Evolutionary conservation across 2,113 vertebrate species (phyloP).

Genomic region (Cyphomyrus discorhynchus): DNA sequence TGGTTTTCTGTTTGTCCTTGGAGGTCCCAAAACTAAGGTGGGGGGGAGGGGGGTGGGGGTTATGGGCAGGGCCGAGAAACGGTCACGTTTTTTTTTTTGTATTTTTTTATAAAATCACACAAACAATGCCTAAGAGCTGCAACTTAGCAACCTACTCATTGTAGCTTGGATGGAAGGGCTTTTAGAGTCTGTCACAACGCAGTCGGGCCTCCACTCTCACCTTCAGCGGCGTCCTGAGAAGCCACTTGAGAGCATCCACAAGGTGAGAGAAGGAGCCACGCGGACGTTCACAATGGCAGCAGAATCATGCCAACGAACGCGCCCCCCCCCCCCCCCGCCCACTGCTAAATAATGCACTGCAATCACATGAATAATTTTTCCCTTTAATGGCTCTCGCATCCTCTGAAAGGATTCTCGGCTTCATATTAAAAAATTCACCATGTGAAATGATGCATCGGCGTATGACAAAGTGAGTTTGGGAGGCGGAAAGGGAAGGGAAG

Average conservation of each 20-base stretch:
- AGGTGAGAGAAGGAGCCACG: conserved; percentile 33
- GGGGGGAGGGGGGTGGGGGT: background rate
- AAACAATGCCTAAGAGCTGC: conserved; percentile 36
- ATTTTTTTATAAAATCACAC: conserved; percentile 28
- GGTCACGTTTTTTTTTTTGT: conserved; percentile 19
- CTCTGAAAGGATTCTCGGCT: conserved; percentile 66
- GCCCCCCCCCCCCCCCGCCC: conserved; percentile 63
- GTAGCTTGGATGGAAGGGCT: conserved; percentile 43
- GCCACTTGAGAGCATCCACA: conserved; percentile 23
- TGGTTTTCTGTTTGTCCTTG: background rate
- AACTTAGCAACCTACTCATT: conserved; percentile 41
- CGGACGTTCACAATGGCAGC: conserved; percentile 46
- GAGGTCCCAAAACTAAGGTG: background rate
- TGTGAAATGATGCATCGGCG: conserved; percentile 66
- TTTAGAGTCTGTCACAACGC: conserved; percentile 43
- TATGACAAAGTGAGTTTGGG: conserved; percentile 69
- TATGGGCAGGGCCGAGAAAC: background rate
- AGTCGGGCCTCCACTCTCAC: conserved; percentile 45
- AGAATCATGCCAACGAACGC: conserved; percentile 45
- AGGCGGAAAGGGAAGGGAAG: conserved; percentile 45
- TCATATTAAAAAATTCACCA: conserved; percentile 63
- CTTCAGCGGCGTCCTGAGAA: conserved; percentile 22
- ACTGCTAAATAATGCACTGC: conserved; percentile 62
- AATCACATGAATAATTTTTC: conserved; percentile 68
- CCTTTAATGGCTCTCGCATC: conserved; percentile 68